These are phyloP conservation scores for Odontamblyopus rebecca DNA, from an alignment of 2,797 vertebrate genomes.

Conservation along the genomic window DNA sequence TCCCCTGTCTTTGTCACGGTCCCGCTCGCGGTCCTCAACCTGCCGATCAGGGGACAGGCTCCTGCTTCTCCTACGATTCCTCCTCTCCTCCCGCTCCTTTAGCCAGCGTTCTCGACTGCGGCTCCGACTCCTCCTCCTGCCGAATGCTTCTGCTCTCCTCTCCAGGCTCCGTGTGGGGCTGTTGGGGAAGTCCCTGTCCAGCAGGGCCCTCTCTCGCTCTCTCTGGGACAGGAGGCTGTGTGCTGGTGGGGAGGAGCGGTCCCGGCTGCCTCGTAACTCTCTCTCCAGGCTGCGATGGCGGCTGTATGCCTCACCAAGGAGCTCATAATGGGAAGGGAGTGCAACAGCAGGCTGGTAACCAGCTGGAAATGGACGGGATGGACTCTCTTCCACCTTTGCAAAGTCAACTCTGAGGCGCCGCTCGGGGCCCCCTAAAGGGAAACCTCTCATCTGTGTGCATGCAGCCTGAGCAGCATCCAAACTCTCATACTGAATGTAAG, in stretches of 20 bases:
- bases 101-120: conserved; percentile 90
- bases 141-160: conserved; percentile 84
- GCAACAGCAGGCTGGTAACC: conserved; percentile 83
- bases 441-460: conserved; percentile 95
- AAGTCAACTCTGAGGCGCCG: conserved; percentile 93
- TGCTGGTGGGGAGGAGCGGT: conserved; percentile 78
- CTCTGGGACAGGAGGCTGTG: conserved; percentile 85
- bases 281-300: conserved; percentile 89
- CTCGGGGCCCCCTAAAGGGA: conserved; percentile 88
- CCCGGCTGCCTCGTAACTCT: conserved; percentile 83
- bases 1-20: conserved; percentile 79
- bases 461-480: conserved; percentile 94
- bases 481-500: conserved; percentile 97
- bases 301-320: conserved; percentile 84
- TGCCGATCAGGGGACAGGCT: conserved; percentile 83
- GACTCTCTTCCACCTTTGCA: conserved; percentile 91
- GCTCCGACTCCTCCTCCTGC: conserved; percentile 82
- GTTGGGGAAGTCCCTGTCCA: conserved; percentile 83
- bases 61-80: conserved; percentile 80
- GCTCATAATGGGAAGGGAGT: conserved; percentile 82
- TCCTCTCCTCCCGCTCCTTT: conserved; percentile 84
- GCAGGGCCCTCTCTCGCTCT: conserved; percentile 80
- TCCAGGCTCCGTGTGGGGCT: conserved; percentile 86
- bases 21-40: conserved; percentile 78
- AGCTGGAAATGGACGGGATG: conserved; percentile 82